These are phyloP conservation scores for Theonella swinhoei DNA, from an alignment of 37 sponge, comb jelly and placozoan genomes.

Conservation along the genomic window DNA sequence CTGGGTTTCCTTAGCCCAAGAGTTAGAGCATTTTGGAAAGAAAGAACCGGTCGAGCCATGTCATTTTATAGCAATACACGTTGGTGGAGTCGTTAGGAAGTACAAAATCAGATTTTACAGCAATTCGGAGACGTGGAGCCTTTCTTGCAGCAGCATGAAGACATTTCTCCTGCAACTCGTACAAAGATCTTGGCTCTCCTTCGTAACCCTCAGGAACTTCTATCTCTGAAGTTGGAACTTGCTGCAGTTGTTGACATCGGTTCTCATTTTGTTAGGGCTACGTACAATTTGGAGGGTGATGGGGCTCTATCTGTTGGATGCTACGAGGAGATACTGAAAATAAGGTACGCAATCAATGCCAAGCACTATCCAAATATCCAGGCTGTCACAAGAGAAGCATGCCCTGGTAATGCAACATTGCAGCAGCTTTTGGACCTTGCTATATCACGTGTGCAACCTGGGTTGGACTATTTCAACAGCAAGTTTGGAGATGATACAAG, in stretches of 20 bases:
- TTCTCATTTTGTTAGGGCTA: constrained; percentile 7
- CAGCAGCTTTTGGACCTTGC: background rate
- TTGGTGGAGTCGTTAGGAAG: constrained; percentile 17
- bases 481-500: background rate
- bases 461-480: background rate
- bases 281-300: constrained; percentile 29
- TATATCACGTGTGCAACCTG: background rate
- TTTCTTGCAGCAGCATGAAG: background rate
- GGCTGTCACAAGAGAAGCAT: background rate
- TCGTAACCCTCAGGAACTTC: background rate
- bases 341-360: background rate
- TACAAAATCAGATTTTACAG: background rate
- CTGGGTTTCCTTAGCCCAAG: constrained; percentile 8
- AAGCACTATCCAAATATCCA: background rate
- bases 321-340: background rate
- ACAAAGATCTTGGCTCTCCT: constrained; percentile 1
- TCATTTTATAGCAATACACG: background rate
- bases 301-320: background rate
- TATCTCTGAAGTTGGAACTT: constrained; percentile 2
- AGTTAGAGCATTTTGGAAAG: background rate
- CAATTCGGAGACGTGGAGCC: constrained; percentile 25
- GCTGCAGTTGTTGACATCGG: constrained; percentile 20
- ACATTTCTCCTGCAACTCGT: constrained; percentile 2
- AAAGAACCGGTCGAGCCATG: background rate
- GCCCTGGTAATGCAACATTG: background rate